A percentile compares a stretch with the other conserved stretches of the same genome.
These are phyloP conservation scores for Polia nebulosa DNA, from an alignment of 2,888 invertebrate genomes.

Conservation along the genomic window DNA sequence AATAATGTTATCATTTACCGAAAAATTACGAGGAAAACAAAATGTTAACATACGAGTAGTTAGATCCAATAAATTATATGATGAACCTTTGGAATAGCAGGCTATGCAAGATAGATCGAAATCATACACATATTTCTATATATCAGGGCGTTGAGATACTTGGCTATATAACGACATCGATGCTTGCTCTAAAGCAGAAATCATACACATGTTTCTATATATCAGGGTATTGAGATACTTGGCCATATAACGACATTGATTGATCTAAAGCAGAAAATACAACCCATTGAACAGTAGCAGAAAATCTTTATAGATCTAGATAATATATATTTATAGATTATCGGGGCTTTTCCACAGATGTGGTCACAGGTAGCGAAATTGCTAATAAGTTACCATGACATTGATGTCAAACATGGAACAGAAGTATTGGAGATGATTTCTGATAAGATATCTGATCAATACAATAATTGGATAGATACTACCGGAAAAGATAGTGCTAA, in stretches of 20 bases:
- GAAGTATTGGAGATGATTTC: conserved; percentile 10
- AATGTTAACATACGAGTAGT: not conserved
- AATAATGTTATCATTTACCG: not conserved
- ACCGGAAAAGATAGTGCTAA: not conserved
- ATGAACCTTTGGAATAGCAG: not conserved
- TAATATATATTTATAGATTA: not conserved
- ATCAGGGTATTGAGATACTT: not conserved
- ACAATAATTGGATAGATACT: conserved; percentile 9
- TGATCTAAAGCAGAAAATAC: not conserved
- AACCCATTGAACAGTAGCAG: too few relatives aligned
- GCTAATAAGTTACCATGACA: conserved; percentile 20
- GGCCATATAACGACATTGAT: too few relatives aligned
- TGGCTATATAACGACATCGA: too few relatives aligned
- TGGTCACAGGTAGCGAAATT: not conserved
- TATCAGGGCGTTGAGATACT: not conserved
- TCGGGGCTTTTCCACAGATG: not conserved
- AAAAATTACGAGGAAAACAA: not conserved
- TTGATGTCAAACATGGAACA: conserved; percentile 30
- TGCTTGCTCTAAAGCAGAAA: not conserved
- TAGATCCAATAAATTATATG: not conserved
- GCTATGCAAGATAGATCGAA: not conserved
- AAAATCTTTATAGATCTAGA: not conserved
- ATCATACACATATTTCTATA: not conserved
- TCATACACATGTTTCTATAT: not conserved
- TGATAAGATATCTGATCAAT: conserved; percentile 42